These are phyloP conservation scores for Tyrophagus putrescentiae DNA, from an alignment of 1,140 invertebrate genomes.

Conservation along the genomic window DNA sequence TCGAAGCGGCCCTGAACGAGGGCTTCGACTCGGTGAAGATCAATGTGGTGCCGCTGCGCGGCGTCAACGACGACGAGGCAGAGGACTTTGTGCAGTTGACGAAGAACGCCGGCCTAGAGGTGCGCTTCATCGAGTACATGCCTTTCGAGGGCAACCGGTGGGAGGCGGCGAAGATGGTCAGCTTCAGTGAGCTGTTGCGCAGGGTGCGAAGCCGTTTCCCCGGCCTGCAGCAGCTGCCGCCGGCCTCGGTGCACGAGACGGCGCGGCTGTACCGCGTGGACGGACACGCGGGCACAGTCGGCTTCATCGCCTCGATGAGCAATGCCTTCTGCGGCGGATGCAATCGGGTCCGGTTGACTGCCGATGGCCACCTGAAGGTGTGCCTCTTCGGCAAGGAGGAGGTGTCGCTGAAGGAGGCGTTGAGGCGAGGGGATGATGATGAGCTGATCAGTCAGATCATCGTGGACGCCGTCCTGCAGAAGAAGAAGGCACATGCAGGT, in stretches of 20 bases:
- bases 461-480: constrained; percentile 55
- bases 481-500: constrained; percentile 89
- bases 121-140: constrained; percentile 98
- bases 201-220: constrained; percentile 41
- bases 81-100: constrained; percentile 80
- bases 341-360: constrained; percentile 85
- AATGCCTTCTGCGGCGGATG: constrained; percentile 73
- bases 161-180: constrained; percentile 65
- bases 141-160: constrained; percentile 94
- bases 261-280: constrained; percentile 53
- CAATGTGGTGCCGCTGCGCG: constrained; percentile 58
- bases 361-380: constrained; percentile 62
- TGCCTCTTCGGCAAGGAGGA: constrained; percentile 90
- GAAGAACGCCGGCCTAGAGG: constrained; percentile 55
- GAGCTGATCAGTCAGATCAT: constrained; percentile 58
- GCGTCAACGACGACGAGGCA: constrained; percentile 86
- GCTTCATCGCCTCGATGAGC: constrained; percentile 96
- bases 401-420: constrained; percentile 69
- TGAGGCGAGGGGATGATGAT: constrained; percentile 48
- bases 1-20: constrained; percentile 67
- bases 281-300: constrained; percentile 66
- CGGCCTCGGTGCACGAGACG: constrained; percentile 5
- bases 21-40: constrained; percentile 69
- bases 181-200: constrained; percentile 57
- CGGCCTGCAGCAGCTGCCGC: constrained; percentile 48